Evolutionary conservation across 1,140 invertebrate species (phyloP), one percentile per base, ranked within the genome.

Genomic region (Hestina assimilis): DNA sequence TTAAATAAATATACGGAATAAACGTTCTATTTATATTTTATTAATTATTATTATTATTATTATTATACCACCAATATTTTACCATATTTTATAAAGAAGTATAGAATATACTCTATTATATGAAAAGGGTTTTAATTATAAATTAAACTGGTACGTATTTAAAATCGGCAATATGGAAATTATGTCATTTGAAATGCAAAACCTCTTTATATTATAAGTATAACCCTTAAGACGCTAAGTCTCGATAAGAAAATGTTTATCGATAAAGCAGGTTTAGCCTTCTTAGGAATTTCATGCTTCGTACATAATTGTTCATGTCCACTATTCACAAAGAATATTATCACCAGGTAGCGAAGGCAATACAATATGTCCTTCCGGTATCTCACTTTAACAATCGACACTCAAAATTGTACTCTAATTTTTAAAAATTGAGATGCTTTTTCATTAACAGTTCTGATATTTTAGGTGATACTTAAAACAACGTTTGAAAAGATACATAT

Each of bases 311-410:
- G 78, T 76, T 75, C 70, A 66, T 67, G 76, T 69, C 72, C 63
- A 72, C 65, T 69, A 64, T 70, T 72, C 69, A 83, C 79, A 82
- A 82, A 72, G 70, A 73, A 74, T 69, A 79, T 84, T 83, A 85
- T 81, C 77, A 83, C 82, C 83, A 87, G 83, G 83, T 87, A 87
- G 81, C 74, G 66, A 73, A 79, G 70, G 70, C 69, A 73, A 80
- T 67, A 81, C 79, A 83, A 82, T 79, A 63, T 72, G 73, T 79
- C 70, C 83, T 87, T 87, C 83, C 83, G 83, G 83, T 77, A 78
- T 77, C 60, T 68, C 58, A 71, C 48, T 35, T 28, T 24, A 2
- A 11, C 9, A 15, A 41, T 42, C 33, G 19, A 38, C 29, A 40
- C 15, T 17, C 14, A 28, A 59, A 59, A 40, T 21, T 53, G 38